These are phyloP conservation scores for Ditylenchus weischeri DNA, from an alignment of 2,888 invertebrate species.

Conservation along the genomic window DNA sequence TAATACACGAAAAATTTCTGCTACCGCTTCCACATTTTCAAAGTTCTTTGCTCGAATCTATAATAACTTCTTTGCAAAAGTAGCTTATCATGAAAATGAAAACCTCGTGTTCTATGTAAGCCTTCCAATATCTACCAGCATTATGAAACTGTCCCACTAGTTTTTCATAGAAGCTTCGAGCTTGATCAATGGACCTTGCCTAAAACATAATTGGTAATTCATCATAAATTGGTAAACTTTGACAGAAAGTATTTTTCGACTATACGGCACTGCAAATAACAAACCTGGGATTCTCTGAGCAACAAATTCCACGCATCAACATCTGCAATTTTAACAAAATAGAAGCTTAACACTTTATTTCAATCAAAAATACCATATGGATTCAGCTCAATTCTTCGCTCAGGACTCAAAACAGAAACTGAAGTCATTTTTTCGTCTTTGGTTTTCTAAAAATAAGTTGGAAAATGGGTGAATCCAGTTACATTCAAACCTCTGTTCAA, in stretches of 20 bases:
- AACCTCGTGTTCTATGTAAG: conserved; percentile 95
- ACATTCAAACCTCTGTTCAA: too few relatives aligned
- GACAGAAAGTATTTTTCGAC: not conserved
- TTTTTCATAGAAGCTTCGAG: conserved; percentile 85
- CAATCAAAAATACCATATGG: conserved; percentile 67
- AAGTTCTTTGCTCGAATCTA: conserved; percentile 95
- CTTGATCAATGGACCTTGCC: conserved; percentile 71
- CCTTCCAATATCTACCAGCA: conserved; percentile 95
- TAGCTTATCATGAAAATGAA: not conserved
- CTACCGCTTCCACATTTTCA: conserved; percentile 97
- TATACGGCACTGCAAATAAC: conserved; percentile 1
- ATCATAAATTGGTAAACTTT: too few relatives aligned
- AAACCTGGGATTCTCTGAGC: conserved; percentile 81
- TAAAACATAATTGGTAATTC: conserved; percentile 20
- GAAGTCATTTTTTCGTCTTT: conserved; percentile 35
- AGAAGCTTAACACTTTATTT: too few relatives aligned
- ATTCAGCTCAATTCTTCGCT: conserved; percentile 72
- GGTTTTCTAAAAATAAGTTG: too few relatives aligned
- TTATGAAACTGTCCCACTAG: conserved; percentile 90
- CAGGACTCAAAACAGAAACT: conserved; percentile 59
- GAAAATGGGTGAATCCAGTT: too few relatives aligned
- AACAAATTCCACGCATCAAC: conserved; percentile 96
- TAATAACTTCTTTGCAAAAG: conserved; percentile 60
- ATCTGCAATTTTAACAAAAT: conserved; percentile 60
- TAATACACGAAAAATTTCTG: not conserved